Conservation (phyloP, 2,113 vertebrate genomes). For the Hemicordylus capensis region DNA sequence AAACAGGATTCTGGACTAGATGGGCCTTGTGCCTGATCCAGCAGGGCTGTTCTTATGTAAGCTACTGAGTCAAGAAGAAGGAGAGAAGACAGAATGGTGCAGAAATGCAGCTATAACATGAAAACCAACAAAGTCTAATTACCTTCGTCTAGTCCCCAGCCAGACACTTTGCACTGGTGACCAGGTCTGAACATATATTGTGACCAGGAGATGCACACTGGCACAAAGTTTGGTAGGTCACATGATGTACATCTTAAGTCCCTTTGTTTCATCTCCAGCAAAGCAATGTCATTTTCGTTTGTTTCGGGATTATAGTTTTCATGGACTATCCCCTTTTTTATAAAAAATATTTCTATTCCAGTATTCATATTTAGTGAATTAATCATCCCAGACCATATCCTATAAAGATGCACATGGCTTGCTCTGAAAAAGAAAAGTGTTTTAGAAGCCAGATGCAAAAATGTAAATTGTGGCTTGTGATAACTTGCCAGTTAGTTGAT, state of each 20-base stretch:
- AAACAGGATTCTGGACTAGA: no score
- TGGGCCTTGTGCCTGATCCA: no score
- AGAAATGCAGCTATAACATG: no score
- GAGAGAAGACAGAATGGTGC: no score
- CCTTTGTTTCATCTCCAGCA: constrained; percentile 78
- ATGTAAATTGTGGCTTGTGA: background rate
- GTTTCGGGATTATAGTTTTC: constrained; percentile 75
- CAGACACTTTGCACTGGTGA: constrained; percentile 88
- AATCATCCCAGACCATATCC: constrained; percentile 83
- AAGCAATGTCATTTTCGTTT: constrained; percentile 92
- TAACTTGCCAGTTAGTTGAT: constrained; percentile 7
- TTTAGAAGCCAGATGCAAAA: background rate
- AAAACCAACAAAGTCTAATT: constrained; percentile 13
- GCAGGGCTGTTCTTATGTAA: no score
- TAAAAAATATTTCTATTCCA: constrained; percentile 58
- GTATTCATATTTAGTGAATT: background rate
- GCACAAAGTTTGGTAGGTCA: constrained; percentile 37
- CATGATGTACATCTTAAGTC: constrained; percentile 51
- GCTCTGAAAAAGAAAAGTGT: background rate
- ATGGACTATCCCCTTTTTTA: constrained; percentile 81
- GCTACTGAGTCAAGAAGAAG: no score
- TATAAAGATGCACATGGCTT: constrained; percentile 70
- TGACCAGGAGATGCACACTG: constrained; percentile 92
- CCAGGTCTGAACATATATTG: constrained; percentile 80
- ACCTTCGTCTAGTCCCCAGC: constrained; percentile 90